Base-by-base conservation (phyloP, 1,140 invertebrate genomes). In the Tetraneura akinire region DNA sequence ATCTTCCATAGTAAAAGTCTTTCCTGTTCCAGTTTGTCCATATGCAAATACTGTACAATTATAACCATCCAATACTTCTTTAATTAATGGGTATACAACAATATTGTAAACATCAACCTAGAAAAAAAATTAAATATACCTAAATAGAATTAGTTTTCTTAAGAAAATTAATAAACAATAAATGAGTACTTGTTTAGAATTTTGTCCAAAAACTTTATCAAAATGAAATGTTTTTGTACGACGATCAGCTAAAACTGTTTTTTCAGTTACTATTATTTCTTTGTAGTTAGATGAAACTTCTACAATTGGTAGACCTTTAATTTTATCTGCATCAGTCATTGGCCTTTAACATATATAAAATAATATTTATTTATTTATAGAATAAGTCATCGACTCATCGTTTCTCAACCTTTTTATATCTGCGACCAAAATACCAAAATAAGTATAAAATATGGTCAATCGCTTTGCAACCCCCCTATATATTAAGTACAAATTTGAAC, bases 21-120 rank as follows among this genome's bases (percentile, higher is more conserved):
- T 99, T 21, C 97, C 97, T 0, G 96, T 97, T 57, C 97, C 96
- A 16, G 96, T 98, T 87, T 98, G 97, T 1, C 97, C 97, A 89
- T 99, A 99, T 2, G 96, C 97, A 90, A 99, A 99, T 23, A 99
- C 95, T 0, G 97, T 99, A 86, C 97, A 98, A 86, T 98, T 99
- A 86, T 98, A 99, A 11, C 97, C 97, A 68, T 89, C 88, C 16
- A 98, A 86, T 16, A 98, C 96, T 87, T 98, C 95, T 76, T 94
- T 90, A 81, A 99, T 92, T 21, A 97, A 88, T 0, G 96, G 96
- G 71, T 89, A 91, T 14, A 98, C 96, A 73, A 98, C 92, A 73
- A 91, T 88, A 84, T 92, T 91, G 85, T 98, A 99, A 3, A 99
- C 91, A 85, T 97, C 93, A 49, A 93, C 87, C 90, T 97, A 89